Percentiles rank a stretch among this genome's conserved stretches.
These are phyloP conservation scores for Chiroxiphia lanceolata DNA, from an alignment of 2,797 vertebrate genomes.

Conservation along the genomic window DNA sequence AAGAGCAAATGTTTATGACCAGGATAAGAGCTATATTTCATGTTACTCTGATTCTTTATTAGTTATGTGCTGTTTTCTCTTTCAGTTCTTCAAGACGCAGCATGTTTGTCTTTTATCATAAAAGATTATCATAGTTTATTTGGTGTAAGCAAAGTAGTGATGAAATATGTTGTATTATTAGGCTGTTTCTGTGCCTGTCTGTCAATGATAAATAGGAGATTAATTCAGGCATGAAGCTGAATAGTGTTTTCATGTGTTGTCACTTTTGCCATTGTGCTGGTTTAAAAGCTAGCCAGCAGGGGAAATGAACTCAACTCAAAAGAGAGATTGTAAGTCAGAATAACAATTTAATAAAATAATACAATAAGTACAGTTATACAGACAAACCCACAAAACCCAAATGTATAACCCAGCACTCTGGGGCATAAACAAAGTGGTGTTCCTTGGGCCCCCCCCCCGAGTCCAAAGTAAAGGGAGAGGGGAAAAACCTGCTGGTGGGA, in stretches of 20 bases:
- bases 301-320: no score
- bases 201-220: background rate
- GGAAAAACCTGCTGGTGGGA: no score
- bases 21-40: background rate
- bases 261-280: background rate
- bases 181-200: background rate
- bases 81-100: background rate
- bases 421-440: no score
- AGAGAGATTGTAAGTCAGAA: no score
- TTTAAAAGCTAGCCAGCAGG: no score
- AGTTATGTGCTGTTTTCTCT: background rate
- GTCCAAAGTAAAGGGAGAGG: no score
- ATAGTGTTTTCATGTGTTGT: background rate
- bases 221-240: background rate
- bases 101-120: background rate
- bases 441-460: no score
- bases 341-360: no score
- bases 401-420: no score
- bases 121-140: background rate
- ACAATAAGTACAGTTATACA: no score
- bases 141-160: background rate
- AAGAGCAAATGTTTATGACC: background rate
- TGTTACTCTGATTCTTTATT: background rate
- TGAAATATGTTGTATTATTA: background rate
- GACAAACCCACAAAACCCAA: no score